phyloP scores from a whole-genome alignment of 2,888 invertebrate genomes.

The Callinectes sapidus region DNA sequence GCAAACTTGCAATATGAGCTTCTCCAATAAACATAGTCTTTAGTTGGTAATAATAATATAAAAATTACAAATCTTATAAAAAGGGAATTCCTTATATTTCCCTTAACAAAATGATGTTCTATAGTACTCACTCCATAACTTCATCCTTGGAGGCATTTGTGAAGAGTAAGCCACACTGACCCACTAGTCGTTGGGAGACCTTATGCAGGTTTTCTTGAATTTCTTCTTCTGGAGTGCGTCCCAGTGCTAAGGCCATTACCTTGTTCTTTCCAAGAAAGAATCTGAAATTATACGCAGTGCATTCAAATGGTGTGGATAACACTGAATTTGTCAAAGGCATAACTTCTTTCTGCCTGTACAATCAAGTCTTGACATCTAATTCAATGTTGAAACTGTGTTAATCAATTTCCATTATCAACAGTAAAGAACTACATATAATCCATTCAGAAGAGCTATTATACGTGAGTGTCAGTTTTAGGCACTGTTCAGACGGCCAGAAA shows the following conservation, averaged over 20 bases:
- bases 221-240: slow-evolving; percentile 88
- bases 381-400: background rate
- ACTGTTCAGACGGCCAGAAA: too few relatives aligned
- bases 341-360: background rate
- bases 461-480: too few relatives aligned
- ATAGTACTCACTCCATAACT: slow-evolving; percentile 77
- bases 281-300: slow-evolving; percentile 76
- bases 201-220: slow-evolving; percentile 87
- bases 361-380: background rate
- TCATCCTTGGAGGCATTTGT: slow-evolving; percentile 89
- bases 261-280: slow-evolving; percentile 99
- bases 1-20: background rate
- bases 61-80: background rate
- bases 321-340: background rate
- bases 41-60: background rate
- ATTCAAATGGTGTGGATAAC: background rate
- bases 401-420: background rate
- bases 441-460: too few relatives aligned
- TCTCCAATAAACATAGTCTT: background rate
- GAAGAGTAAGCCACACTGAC: slow-evolving; percentile 95
- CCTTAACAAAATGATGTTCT: background rate
- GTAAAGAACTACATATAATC: background rate
- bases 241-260: slow-evolving; percentile 94
- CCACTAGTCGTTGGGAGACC: slow-evolving; percentile 83
- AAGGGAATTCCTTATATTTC: background rate